These are phyloP conservation scores for Pseudococcus viburni DNA, from an alignment of 2,888 invertebrate species.

Conservation along the genomic window DNA sequence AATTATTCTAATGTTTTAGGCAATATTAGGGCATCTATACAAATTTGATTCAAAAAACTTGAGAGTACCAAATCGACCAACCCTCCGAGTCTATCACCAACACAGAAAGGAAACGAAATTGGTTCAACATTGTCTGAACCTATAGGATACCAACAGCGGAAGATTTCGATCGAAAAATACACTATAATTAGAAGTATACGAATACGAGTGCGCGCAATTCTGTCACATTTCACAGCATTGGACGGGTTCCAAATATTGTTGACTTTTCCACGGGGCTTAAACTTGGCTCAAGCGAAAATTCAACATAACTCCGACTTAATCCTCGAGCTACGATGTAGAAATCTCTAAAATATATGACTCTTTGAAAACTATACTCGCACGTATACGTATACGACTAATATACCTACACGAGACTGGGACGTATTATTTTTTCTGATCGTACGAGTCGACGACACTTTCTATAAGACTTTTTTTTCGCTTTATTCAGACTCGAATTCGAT, in stretches of 20 bases:
- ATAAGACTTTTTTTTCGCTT: not conserved
- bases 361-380: constrained; percentile 30
- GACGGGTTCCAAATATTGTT: constrained; percentile 19
- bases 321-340: constrained; percentile 12
- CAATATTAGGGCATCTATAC: no score
- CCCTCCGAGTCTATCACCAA: no score
- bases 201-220: not conserved
- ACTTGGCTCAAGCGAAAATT: constrained; percentile 54
- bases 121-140: not conserved
- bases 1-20: no score
- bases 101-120: not conserved
- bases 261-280: constrained; percentile 55
- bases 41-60: no score
- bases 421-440: not conserved
- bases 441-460: not conserved
- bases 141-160: not conserved
- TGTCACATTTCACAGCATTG: not conserved
- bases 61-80: no score
- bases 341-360: constrained; percentile 26
- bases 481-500: no score
- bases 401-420: constrained; percentile 11
- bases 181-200: constrained; percentile 20
- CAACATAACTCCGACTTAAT: constrained; percentile 48
- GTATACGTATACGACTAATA: not conserved
- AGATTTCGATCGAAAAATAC: constrained; percentile 6